Conservation (phyloP, 2,797 vertebrate species). For the Tolypeutes matacus region DNA sequence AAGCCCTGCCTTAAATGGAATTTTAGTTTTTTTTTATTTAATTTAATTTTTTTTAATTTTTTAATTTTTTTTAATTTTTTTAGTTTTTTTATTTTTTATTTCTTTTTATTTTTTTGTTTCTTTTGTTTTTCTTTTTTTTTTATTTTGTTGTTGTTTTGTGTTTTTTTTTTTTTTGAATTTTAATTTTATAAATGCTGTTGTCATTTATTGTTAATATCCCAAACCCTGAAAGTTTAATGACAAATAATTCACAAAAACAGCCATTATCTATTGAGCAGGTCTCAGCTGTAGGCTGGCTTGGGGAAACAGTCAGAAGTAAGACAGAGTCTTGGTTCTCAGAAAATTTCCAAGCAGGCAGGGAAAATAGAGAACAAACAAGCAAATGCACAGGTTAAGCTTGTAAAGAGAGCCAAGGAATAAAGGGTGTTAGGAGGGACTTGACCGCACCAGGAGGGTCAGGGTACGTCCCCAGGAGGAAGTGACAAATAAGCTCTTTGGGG, state of each 20-base stretch:
- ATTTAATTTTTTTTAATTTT: no score
- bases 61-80: no score
- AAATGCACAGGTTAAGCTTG: rapidly evolving
- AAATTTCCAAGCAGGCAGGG: background rate
- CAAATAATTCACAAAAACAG: background rate
- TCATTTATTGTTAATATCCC: background rate
- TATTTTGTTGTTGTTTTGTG: no score
- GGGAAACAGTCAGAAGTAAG: background rate
- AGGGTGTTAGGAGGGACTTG: no score
- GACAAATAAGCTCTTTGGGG: rapidly evolving
- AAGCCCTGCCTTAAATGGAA: background rate
- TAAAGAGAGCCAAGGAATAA: background rate
- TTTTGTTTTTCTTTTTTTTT: no score
- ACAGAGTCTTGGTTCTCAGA: background rate
- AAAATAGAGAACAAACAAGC: background rate
- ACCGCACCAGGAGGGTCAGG: background rate
- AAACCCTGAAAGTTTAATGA: background rate
- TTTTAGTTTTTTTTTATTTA: no score
- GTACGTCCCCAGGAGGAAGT: no score
- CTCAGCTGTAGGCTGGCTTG: no score
- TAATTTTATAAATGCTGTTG: background rate
- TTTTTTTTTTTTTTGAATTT: no score
- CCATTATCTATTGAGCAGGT: rapidly evolving
- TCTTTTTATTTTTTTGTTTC: no score
- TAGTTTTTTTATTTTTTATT: no score